These are phyloP conservation scores for Rhingia campestris DNA, from an alignment of 2,888 invertebrate genomes.

Conservation along the genomic window DNA sequence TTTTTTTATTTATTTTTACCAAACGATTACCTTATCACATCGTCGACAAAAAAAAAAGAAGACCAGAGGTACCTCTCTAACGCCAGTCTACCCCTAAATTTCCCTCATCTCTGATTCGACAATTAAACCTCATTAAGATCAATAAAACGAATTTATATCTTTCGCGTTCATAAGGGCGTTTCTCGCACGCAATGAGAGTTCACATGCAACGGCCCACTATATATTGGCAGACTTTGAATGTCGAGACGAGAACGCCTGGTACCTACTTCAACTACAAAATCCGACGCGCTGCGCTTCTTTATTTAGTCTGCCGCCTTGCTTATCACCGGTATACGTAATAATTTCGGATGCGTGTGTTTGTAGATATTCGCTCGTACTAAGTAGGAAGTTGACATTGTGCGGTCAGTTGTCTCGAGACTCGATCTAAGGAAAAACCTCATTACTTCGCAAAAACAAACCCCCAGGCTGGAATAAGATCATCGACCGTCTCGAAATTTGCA, in stretches of 20 bases:
- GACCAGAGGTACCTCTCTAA: neutral
- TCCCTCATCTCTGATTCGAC: constrained; percentile 33
- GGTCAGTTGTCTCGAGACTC: constrained; percentile 22
- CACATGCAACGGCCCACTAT: constrained; percentile 48
- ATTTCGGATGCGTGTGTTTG: constrained; percentile 21
- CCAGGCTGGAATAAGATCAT: constrained; percentile 19
- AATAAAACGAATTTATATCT: constrained; percentile 48
- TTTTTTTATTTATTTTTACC: neutral
- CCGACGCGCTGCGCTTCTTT: constrained; percentile 19
- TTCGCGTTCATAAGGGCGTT: constrained; percentile 63
- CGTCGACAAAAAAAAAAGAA: constrained; percentile 14
- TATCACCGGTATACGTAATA: constrained; percentile 37
- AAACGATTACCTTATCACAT: constrained; percentile 14
- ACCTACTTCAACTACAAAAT: constrained; percentile 43
- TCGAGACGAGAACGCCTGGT: constrained; percentile 48
- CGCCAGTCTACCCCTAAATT: constrained; percentile 2
- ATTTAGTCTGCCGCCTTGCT: constrained; percentile 29
- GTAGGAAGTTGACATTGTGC: constrained; percentile 39
- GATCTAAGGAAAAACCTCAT: neutral
- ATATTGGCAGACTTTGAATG: constrained; percentile 30
- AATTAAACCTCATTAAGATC: constrained; percentile 65
- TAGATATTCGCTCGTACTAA: neutral
- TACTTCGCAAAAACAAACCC: neutral
- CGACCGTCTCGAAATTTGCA: constrained; percentile 14
- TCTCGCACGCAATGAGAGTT: constrained; percentile 54